Conservation (phyloP, 2,888 invertebrate genomes). For the Acronicta aceris region DNA sequence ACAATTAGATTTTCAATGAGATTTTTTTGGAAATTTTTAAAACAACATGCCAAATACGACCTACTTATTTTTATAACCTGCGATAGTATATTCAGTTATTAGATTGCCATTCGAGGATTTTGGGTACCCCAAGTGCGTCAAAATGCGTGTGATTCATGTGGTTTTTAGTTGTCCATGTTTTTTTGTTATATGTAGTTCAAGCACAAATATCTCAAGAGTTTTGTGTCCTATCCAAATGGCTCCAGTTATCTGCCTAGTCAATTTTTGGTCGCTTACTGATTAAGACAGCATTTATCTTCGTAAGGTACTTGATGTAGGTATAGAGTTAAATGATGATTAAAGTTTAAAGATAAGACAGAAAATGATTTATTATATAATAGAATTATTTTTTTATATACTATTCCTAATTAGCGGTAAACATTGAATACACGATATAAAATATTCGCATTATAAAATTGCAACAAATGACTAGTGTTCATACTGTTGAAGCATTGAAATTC, state of each 20-base stretch:
- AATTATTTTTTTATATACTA: constrained; percentile 49
- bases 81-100: too few species aligned
- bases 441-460: constrained; percentile 6
- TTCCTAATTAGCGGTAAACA: constrained; percentile 20
- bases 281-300: constrained; percentile 36
- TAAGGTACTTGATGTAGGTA: constrained; percentile 10
- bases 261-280: constrained; percentile 16
- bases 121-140: too few species aligned
- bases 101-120: too few species aligned
- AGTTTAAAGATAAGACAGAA: neutral
- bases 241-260: constrained; percentile 18
- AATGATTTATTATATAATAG: constrained; percentile 12
- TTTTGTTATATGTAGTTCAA: constrained; percentile 3
- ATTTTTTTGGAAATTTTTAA: too few species aligned
- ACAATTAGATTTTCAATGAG: too few species aligned
- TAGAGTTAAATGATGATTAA: constrained; percentile 3
- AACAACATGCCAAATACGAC: too few species aligned
- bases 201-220: neutral
- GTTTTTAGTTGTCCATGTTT: neutral
- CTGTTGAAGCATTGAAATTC: neutral
- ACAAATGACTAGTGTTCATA: neutral
- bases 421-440: constrained; percentile 18
- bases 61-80: too few species aligned
- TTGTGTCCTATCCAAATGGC: constrained; percentile 19
- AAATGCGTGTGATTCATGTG: too few species aligned